phyloP scores from a whole-genome alignment of 2,113 vertebrate species.

The Oriolus oriolus region DNA sequence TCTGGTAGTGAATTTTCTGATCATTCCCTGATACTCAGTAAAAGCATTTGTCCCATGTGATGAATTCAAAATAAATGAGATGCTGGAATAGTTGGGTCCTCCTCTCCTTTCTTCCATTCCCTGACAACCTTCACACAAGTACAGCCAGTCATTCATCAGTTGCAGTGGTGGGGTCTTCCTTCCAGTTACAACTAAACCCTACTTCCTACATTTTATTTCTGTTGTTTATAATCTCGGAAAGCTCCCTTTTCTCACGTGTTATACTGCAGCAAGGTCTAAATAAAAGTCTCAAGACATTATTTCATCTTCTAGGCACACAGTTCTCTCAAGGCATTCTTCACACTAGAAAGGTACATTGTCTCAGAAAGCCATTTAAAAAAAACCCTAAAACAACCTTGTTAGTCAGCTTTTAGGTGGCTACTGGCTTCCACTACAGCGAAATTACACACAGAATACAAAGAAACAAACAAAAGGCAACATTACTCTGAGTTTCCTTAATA shows the following conservation, averaged over 20 bases:
- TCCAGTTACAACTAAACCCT: background rate
- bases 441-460: background rate
- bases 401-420: background rate
- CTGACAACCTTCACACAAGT: background rate
- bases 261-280: background rate
- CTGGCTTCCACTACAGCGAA: background rate
- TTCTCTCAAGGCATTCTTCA: background rate
- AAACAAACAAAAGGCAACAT: conserved; percentile 28
- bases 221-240: background rate
- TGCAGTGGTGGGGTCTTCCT: background rate
- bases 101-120: background rate
- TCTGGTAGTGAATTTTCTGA: background rate
- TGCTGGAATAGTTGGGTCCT: background rate
- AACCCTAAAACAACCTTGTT: background rate
- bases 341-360: background rate
- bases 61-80: background rate
- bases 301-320: background rate
- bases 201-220: background rate
- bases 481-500: background rate
- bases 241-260: background rate
- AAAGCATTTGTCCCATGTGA: background rate
- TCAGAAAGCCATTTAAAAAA: background rate
- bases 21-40: background rate
- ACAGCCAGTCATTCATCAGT: background rate
- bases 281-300: background rate